phyloP scores from a whole-genome alignment of 2,797 vertebrate species.

The Typhlichthys eigenmanni region DNA sequence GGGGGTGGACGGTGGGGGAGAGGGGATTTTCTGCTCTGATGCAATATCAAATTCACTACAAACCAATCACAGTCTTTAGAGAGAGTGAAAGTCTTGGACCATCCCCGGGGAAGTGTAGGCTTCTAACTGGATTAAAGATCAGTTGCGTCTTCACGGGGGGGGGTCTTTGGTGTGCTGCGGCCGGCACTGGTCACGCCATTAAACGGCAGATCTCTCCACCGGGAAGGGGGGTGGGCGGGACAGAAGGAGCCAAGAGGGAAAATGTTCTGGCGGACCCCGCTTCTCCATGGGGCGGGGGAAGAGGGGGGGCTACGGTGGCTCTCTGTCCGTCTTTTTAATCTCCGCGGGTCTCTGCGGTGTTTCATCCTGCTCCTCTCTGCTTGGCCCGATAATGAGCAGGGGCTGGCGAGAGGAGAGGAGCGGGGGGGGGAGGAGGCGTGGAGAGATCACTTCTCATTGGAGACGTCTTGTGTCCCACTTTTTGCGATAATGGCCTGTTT shows the following conservation, averaged over 20 bases:
- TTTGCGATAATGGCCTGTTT: slow-evolving; percentile 71
- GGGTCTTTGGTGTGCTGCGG: slow-evolving; percentile 1
- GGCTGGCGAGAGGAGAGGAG: slow-evolving; percentile 34
- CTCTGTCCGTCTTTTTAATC: slow-evolving; percentile 51
- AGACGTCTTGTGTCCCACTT: slow-evolving; percentile 70
- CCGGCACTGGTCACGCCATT: slow-evolving; percentile 24
- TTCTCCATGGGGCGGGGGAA: no score
- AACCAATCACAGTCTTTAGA: slow-evolving; percentile 41
- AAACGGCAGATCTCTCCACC: slow-evolving; percentile 45
- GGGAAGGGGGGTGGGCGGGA: slow-evolving; percentile 31
- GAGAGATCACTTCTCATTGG: slow-evolving; percentile 47
- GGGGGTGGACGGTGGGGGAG: slow-evolving; percentile 27
- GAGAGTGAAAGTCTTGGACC: slow-evolving; percentile 19
- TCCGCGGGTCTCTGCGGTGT: slow-evolving; percentile 35
- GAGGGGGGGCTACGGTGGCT: slow-evolving; percentile 4
- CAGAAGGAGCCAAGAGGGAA: slow-evolving; percentile 10
- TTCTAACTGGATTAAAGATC: slow-evolving; percentile 35
- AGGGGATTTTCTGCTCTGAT: slow-evolving; percentile 41
- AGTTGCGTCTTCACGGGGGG: slow-evolving; percentile 10
- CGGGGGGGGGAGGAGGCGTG: slow-evolving; percentile 6
- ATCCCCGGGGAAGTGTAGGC: slow-evolving; percentile 34
- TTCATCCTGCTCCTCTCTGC: slow-evolving; percentile 61
- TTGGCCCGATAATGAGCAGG: slow-evolving; percentile 67
- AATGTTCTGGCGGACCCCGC: slow-evolving; percentile 14
- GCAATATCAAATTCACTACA: slow-evolving; percentile 63